Evolutionary conservation across 2,113 vertebrate genomes (phyloP).

Genomic region (Leptocoma aspasia): DNA sequence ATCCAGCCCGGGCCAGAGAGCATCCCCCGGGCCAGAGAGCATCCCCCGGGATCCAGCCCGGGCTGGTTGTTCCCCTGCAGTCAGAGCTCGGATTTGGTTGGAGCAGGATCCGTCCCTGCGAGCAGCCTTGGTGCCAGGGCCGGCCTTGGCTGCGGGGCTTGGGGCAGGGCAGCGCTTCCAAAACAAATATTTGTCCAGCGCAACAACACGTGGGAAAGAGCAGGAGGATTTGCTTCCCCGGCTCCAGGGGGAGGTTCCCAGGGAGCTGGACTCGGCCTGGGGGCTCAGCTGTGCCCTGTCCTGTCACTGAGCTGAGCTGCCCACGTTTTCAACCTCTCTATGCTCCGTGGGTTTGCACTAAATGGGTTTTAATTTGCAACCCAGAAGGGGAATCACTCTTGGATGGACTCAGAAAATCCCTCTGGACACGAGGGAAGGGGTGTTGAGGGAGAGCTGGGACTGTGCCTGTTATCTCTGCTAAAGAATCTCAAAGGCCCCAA

Average conservation of each 20-base stretch:
- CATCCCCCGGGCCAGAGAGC: too few relatives aligned
- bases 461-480: accelerated
- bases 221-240: background rate
- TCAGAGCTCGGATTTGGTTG: accelerated
- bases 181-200: constrained; percentile 29
- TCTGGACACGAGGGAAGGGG: background rate
- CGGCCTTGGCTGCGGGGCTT: background rate
- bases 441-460: too few relatives aligned
- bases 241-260: background rate
- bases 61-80: accelerated
- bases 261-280: background rate
- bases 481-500: background rate
- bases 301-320: background rate
- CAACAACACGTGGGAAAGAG: constrained; percentile 17
- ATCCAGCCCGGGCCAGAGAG: too few relatives aligned
- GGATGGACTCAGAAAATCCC: background rate
- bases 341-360: background rate
- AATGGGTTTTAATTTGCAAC: background rate
- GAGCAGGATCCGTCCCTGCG: background rate
- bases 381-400: background rate
- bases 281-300: background rate
- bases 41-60: too few relatives aligned
- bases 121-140: background rate
- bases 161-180: constrained; percentile 1
- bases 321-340: background rate